Evolutionary conservation across 2,113 vertebrate genomes (phyloP).

Genomic region (Myiozetetes cayanensis): DNA sequence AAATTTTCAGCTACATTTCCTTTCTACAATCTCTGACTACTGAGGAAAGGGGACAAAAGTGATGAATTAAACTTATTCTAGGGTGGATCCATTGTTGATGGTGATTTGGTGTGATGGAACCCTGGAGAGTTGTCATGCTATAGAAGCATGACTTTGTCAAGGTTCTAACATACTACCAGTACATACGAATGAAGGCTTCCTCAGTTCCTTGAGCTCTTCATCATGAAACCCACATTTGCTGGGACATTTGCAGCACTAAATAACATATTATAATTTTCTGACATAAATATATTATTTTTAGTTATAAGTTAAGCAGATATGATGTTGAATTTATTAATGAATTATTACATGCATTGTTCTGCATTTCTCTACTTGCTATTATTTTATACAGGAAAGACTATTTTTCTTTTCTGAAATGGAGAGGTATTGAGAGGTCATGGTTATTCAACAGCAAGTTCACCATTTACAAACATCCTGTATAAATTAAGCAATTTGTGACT

Average conservation of each 20-base stretch:
- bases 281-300: not conserved
- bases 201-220: not conserved
- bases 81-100: not conserved
- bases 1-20: not conserved
- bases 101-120: not conserved
- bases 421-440: not conserved
- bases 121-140: rapidly evolving
- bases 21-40: not conserved
- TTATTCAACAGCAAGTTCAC: not conserved
- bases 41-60: not conserved
- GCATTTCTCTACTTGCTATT: not conserved
- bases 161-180: not conserved
- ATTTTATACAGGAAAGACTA: not conserved
- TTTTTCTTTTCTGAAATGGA: not conserved
- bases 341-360: not conserved
- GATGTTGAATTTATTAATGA: not conserved
- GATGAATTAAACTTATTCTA: not conserved
- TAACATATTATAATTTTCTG: not conserved
- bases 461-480: not conserved
- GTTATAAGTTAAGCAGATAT: not conserved
- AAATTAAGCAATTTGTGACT: not conserved
- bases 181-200: not conserved
- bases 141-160: not conserved
- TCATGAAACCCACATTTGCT: not conserved
- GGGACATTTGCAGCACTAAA: not conserved